Conservation (phyloP, 2,797 vertebrate species). For the Oreonectes daqikongensis region DNA sequence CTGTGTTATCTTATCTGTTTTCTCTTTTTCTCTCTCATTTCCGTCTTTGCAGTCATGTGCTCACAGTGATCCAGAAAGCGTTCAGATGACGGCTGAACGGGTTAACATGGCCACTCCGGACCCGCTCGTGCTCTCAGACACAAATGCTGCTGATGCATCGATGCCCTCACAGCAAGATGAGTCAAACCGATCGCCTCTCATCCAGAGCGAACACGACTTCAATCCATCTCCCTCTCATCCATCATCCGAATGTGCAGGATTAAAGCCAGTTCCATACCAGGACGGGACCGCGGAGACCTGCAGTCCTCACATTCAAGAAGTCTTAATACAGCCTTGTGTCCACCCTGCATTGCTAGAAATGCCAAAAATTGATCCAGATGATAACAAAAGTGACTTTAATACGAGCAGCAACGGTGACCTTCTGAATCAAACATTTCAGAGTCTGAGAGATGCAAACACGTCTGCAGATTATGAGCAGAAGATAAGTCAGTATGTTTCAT, state of each 20-base stretch:
- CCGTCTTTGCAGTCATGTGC: constrained; percentile 17
- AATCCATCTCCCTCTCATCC: neutral
- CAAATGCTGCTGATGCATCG: constrained; percentile 8
- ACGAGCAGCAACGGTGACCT: neutral
- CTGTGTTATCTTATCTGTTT: neutral
- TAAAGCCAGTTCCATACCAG: neutral
- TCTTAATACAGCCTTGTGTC: constrained; percentile 1
- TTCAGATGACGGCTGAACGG: constrained; percentile 55
- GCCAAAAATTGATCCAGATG: neutral
- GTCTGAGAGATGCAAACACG: neutral
- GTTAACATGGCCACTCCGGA: constrained; percentile 19
- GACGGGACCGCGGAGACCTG: neutral
- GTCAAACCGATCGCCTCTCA: neutral
- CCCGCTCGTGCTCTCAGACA: constrained; percentile 25
- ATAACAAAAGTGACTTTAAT: neutral
- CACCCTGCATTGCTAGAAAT: neutral
- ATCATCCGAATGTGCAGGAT: constrained; percentile 11
- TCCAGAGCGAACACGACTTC: neutral
- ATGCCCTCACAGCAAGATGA: constrained; percentile 42
- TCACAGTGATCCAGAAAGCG: neutral
- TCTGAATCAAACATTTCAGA: neutral
- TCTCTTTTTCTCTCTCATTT: neutral
- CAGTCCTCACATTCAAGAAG: neutral
- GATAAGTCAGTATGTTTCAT: neutral
- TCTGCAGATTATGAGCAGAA: neutral